These are phyloP conservation scores for Epirrhoe alternata DNA, from an alignment of 2,888 invertebrate genomes.

Conservation along the genomic window DNA sequence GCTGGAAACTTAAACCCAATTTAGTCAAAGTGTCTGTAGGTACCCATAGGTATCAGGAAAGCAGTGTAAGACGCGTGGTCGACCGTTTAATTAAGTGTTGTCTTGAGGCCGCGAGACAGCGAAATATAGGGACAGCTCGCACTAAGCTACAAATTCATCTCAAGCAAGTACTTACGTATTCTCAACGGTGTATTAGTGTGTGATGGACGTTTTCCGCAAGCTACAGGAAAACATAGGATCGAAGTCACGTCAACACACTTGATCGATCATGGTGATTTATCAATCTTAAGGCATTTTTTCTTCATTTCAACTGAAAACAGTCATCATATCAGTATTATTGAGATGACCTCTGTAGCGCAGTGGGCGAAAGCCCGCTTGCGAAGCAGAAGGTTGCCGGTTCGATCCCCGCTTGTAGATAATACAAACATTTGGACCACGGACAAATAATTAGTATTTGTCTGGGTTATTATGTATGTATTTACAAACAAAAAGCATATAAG, in stretches of 20 bases:
- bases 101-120: conserved; percentile 40
- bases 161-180: conserved; percentile 35
- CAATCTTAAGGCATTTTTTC: too few species aligned
- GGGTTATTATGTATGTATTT: too few species aligned
- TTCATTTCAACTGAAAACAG: neutral
- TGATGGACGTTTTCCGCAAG: conserved; percentile 35
- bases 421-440: too few species aligned
- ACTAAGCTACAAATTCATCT: conserved; percentile 41
- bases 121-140: conserved; percentile 40
- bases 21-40: neutral
- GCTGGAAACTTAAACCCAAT: neutral
- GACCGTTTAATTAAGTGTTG: conserved; percentile 40
- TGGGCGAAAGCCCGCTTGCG: too few species aligned
- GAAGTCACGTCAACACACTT: neutral
- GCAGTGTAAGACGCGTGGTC: conserved; percentile 32
- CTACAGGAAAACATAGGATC: neutral
- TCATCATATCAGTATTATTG: neutral
- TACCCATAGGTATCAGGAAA: conserved; percentile 18
- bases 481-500: too few species aligned
- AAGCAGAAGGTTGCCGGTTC: too few species aligned
- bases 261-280: too few species aligned
- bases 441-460: too few species aligned
- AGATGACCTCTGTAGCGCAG: too few species aligned
- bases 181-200: conserved; percentile 36
- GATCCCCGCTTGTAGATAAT: too few species aligned